These are phyloP conservation scores for Drosophila tani DNA, from an alignment of 1,140 invertebrate species.

Conservation along the genomic window DNA sequence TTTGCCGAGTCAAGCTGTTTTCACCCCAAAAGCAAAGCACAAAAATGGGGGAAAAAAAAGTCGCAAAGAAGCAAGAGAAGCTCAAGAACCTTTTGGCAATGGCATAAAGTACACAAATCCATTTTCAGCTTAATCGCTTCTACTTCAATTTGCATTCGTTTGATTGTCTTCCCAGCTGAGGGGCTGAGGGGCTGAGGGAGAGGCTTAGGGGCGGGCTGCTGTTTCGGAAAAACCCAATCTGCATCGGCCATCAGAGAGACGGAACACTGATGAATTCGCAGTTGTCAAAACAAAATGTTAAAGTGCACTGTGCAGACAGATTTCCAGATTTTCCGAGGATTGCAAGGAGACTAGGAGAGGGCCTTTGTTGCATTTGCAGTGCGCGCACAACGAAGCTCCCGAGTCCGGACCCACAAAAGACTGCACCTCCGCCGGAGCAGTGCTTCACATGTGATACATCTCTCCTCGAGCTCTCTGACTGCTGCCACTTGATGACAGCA, in stretches of 20 bases:
- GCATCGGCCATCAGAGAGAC: slow-evolving; percentile 8
- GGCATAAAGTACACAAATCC: slow-evolving; percentile 68
- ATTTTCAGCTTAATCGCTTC: slow-evolving; percentile 69
- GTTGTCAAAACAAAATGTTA: slow-evolving; percentile 68
- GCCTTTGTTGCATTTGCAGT: slow-evolving; percentile 23
- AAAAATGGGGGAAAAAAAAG: not conserved
- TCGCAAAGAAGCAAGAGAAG: slow-evolving; percentile 32
- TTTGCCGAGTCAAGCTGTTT: slow-evolving; percentile 65
- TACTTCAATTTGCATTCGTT: slow-evolving; percentile 69
- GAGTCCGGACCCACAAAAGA: slow-evolving; percentile 7
- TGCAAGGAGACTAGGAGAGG: not conserved
- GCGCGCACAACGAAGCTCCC: not conserved
- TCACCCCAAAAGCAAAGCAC: slow-evolving; percentile 17
- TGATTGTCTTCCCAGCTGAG: slow-evolving; percentile 55
- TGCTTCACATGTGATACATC: slow-evolving; percentile 9
- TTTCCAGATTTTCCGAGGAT: slow-evolving; percentile 12
- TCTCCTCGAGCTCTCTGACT: not conserved
- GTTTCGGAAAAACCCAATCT: slow-evolving; percentile 31
- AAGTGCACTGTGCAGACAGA: slow-evolving; percentile 52
- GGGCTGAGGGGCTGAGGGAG: not conserved
- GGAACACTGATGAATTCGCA: slow-evolving; percentile 57
- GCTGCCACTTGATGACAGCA: slow-evolving; percentile 40
- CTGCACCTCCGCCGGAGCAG: slow-evolving; percentile 1
- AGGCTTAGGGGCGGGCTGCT: not conserved
- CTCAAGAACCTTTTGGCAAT: slow-evolving; percentile 60